phyloP scores from a whole-genome alignment of 2,113 vertebrate genomes.

The Scophthalmus maximus region DNA sequence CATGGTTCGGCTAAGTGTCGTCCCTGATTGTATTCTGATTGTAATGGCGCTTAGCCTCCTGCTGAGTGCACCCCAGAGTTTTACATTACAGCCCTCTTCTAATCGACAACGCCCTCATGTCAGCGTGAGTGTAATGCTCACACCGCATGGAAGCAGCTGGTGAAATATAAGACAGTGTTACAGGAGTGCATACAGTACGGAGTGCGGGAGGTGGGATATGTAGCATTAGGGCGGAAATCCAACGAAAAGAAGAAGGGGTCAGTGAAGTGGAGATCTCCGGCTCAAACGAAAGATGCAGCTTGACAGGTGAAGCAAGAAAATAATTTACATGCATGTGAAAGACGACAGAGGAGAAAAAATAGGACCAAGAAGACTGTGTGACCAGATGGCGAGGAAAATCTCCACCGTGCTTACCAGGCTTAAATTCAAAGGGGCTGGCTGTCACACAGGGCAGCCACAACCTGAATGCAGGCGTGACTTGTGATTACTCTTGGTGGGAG shows the following conservation, averaged over 20 bases:
- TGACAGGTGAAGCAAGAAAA: neutral
- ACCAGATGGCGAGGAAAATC: slow-evolving; percentile 12
- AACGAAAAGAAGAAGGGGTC: neutral
- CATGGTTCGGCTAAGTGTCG: slow-evolving; percentile 24
- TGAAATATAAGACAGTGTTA: slow-evolving; percentile 43
- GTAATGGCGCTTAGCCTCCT: slow-evolving; percentile 40
- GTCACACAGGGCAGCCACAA: slow-evolving; percentile 13
- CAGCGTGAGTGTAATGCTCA: slow-evolving; percentile 29
- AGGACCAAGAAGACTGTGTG: neutral
- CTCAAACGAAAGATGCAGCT: neutral
- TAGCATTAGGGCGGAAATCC: neutral
- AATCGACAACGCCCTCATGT: slow-evolving; percentile 37
- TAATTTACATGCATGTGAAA: too few relatives aligned
- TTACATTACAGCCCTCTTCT: slow-evolving; percentile 34
- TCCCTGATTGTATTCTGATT: slow-evolving; percentile 51
- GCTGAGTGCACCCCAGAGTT: slow-evolving; percentile 40
- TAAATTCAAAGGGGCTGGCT: slow-evolving; percentile 11
- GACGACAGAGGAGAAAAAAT: neutral
- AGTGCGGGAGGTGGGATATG: slow-evolving; percentile 9
- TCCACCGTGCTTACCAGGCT: neutral
- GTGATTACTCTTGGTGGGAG: slow-evolving; percentile 50
- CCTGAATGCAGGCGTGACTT: slow-evolving; percentile 39
- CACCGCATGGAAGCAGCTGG: slow-evolving; percentile 14
- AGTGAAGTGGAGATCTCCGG: slow-evolving; percentile 4
- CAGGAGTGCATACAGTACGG: neutral